A percentile compares a stretch with the other conserved stretches of the same genome.
These are phyloP conservation scores for Dolomedes plantarius DNA, from an alignment of 2,888 invertebrate genomes.

Conservation along the genomic window DNA sequence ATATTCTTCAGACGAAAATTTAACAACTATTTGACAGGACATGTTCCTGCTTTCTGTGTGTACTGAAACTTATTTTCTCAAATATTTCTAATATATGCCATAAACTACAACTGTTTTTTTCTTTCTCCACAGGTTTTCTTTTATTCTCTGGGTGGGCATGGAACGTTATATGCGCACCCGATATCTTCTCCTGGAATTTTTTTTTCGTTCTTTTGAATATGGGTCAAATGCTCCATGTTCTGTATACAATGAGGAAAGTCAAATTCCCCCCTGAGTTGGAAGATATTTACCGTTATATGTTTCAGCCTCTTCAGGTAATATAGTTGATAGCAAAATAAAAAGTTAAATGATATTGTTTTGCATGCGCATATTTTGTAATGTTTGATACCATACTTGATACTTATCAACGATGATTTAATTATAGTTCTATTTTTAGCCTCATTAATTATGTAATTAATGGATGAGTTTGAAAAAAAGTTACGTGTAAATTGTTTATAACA, in stretches of 20 bases:
- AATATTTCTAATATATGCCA: too few species aligned
- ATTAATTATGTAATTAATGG: too few species aligned
- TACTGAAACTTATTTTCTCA: too few species aligned
- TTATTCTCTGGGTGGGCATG: conserved; percentile 91
- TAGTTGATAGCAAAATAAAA: background rate
- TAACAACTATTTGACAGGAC: too few species aligned
- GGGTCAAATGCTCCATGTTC: conserved; percentile 86
- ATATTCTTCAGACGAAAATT: too few species aligned
- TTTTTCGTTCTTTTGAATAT: conserved; percentile 88
- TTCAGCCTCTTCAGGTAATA: conserved; percentile 85
- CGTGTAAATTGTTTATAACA: too few species aligned
- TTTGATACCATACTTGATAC: too few species aligned
- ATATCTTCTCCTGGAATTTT: conserved; percentile 92
- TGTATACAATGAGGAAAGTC: conserved; percentile 89
- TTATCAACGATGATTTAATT: too few species aligned
- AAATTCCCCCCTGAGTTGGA: conserved; percentile 89
- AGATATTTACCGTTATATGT: conserved; percentile 86
- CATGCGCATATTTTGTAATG: background rate
- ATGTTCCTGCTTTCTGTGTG: too few species aligned
- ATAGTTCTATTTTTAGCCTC: too few species aligned
- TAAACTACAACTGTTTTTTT: too few species aligned
- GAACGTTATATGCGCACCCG: conserved; percentile 90
- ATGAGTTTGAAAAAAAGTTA: too few species aligned
- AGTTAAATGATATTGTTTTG: background rate
- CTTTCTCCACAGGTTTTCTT: conserved; percentile 79